These are phyloP conservation scores for Cephalopterus ornatus DNA, from an alignment of 2,113 vertebrate species.

Conservation along the genomic window DNA sequence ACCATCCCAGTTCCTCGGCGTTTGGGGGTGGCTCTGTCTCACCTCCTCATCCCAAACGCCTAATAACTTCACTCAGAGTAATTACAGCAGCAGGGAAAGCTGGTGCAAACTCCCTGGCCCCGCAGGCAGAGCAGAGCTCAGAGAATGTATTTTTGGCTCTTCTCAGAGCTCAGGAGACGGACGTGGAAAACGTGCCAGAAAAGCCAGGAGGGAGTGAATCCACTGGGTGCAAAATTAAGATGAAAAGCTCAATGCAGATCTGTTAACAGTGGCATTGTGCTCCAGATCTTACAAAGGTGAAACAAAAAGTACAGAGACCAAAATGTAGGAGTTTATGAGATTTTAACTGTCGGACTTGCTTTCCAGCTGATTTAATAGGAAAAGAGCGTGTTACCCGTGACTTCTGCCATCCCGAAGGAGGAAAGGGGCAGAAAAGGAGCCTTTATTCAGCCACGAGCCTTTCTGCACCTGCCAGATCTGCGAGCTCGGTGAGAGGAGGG, in stretches of 20 bases:
- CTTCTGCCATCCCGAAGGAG: neutral
- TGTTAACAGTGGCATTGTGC: neutral
- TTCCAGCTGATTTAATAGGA: neutral
- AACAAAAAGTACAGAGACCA: neutral
- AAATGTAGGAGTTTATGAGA: neutral
- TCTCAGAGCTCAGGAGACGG: neutral
- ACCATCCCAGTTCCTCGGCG: neutral
- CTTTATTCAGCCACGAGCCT: neutral
- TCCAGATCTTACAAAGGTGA: neutral
- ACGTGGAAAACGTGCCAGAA: neutral
- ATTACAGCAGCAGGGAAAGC: neutral
- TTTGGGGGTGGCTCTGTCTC: neutral
- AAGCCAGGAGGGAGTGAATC: neutral
- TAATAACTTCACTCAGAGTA: neutral
- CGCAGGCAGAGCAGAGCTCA: fast-evolving
- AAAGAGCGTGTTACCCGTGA: fast-evolving
- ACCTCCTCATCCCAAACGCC: neutral
- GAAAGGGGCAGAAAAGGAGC: neutral
- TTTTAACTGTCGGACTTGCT: neutral
- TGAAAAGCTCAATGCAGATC: neutral
- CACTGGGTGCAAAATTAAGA: neutral
- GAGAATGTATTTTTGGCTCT: neutral
- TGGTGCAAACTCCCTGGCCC: neutral
- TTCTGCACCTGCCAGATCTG: neutral
- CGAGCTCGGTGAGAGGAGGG: neutral